phyloP scores from a whole-genome alignment of 2,113 vertebrate genomes.

The Spea bombifrons region DNA sequence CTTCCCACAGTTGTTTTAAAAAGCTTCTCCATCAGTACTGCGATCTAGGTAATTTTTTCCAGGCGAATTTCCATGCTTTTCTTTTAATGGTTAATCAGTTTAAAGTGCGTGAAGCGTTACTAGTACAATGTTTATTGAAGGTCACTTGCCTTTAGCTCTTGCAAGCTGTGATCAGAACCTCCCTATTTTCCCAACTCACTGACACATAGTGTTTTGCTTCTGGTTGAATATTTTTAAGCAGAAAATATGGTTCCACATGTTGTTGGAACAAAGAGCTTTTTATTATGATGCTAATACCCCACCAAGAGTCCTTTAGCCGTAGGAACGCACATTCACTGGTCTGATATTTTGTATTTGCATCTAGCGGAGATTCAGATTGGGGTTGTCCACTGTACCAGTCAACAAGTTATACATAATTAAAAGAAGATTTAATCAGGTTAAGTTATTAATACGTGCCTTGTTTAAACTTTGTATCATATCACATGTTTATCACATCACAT shows the following conservation, averaged over 20 bases:
- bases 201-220: not conserved
- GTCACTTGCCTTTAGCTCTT: constrained; percentile 27
- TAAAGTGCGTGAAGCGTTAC: constrained; percentile 26
- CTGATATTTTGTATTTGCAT: too few relatives aligned
- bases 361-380: too few relatives aligned
- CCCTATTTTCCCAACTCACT: not conserved
- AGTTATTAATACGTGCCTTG: too few relatives aligned
- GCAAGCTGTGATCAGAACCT: not conserved
- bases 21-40: constrained; percentile 30
- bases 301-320: too few relatives aligned
- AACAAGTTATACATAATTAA: too few relatives aligned
- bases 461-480: too few relatives aligned
- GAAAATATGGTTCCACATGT: not conserved
- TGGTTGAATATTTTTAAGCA: not conserved
- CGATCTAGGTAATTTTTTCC: constrained; percentile 30
- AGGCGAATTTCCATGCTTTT: constrained; percentile 20
- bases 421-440: too few relatives aligned
- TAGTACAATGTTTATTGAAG: constrained; percentile 29
- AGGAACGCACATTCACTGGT: too few relatives aligned
- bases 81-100: constrained; percentile 43
- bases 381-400: too few relatives aligned
- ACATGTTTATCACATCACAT: too few relatives aligned
- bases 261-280: too few relatives aligned
- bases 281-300: too few relatives aligned
- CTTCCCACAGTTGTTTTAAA: constrained; percentile 38